These are phyloP conservation scores for Megaptera novaeangliae DNA, from an alignment of 2,113 vertebrate genomes.

Conservation along the genomic window DNA sequence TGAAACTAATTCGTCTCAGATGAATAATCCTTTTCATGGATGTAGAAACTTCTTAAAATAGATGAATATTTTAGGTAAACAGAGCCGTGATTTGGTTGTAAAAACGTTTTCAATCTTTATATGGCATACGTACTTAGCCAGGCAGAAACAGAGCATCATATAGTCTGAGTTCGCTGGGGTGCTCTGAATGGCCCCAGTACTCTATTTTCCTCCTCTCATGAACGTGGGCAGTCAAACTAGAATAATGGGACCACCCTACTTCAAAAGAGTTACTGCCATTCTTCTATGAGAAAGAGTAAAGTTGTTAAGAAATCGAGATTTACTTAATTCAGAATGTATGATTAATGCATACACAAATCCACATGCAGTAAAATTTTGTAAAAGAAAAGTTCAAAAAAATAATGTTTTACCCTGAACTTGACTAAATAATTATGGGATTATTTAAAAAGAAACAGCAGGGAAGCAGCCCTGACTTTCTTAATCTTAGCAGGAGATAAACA, in stretches of 20 bases:
- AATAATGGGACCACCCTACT: not conserved
- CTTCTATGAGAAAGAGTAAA: not conserved
- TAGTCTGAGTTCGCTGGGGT: not conserved
- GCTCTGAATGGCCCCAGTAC: not conserved
- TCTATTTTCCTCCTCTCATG: not conserved
- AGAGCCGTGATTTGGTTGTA: not conserved
- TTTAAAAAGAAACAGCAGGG: constrained; percentile 24
- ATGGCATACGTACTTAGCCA: not conserved
- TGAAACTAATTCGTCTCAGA: not conserved
- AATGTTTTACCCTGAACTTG: not conserved
- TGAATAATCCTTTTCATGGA: not conserved
- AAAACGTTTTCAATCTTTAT: not conserved
- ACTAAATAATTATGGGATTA: not conserved
- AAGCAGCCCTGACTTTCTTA: not conserved
- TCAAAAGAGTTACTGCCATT: not conserved
- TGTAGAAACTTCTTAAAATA: not conserved
- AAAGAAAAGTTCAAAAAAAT: not conserved
- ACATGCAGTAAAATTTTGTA: not conserved
- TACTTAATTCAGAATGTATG: not conserved
- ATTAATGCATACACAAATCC: not conserved
- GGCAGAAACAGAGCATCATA: not conserved
- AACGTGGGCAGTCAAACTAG: not conserved
- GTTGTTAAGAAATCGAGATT: constrained; percentile 13
- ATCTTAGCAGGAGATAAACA: constrained; percentile 36
- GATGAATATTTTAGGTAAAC: not conserved